Evolutionary conservation across 1,140 invertebrate genomes (phyloP).

Genomic region (Sitophilus oryzae): DNA sequence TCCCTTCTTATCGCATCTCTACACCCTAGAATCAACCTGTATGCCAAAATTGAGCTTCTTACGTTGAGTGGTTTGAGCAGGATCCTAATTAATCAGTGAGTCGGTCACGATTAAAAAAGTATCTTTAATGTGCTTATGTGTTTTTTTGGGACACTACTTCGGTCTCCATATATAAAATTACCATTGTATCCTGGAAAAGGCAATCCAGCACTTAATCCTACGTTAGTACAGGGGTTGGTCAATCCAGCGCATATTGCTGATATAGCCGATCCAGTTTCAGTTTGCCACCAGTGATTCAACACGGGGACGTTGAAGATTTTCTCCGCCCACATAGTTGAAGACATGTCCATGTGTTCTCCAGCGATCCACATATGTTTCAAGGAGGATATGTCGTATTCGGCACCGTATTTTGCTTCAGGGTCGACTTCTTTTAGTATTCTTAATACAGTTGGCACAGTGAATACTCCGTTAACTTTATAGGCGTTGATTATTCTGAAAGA

Average conservation of each 20-base stretch:
- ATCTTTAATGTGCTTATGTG: too few species aligned
- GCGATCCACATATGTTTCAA: constrained; percentile 80
- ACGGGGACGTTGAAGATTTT: constrained; percentile 75
- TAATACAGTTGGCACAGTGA: constrained; percentile 86
- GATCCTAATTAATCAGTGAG: too few species aligned
- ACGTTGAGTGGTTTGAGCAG: too few species aligned
- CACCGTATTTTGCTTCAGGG: constrained; percentile 58
- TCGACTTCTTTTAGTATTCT: constrained; percentile 75
- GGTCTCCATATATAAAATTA: too few species aligned
- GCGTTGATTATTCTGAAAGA: constrained; percentile 71
- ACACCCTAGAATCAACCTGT: too few species aligned
- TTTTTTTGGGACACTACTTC: too few species aligned
- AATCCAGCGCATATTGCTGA: constrained; percentile 78
- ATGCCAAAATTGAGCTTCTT: too few species aligned
- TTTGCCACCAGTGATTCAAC: constrained; percentile 96
- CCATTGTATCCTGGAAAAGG: constrained; percentile 80
- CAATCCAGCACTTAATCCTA: constrained; percentile 64
- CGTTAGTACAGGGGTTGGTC: constrained; percentile 56
- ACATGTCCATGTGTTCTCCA: constrained; percentile 89
- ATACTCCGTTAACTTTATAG: constrained; percentile 76
- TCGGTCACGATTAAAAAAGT: too few species aligned
- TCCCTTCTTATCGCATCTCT: too few species aligned
- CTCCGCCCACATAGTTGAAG: constrained; percentile 83
- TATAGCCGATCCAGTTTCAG: constrained; percentile 86
- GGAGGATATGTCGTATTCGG: constrained; percentile 64